Base-by-base conservation (phyloP, 2,888 invertebrate genomes). In the Nymphalis urticae region DNA sequence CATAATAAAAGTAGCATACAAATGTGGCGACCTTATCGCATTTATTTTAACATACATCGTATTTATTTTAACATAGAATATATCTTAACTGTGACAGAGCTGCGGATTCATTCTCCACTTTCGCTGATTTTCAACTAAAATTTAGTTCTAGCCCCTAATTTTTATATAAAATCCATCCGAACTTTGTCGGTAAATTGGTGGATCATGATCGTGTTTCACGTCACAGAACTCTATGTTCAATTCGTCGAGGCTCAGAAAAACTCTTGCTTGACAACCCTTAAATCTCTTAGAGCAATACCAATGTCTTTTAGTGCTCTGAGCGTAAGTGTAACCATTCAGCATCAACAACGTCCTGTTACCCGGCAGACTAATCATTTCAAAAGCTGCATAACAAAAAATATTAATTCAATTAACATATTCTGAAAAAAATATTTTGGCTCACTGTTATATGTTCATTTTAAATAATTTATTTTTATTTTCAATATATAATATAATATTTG, bases 251-350 rank as follows among this genome's bases (percentile, higher is more conserved):
- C 76, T 80, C 1, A 87, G 71, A 64, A 78, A 80, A 4, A 87
- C 76, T 42, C 75, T 81, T 2, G 86, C 87, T 68, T 81, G 84
- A 70, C 87, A 88, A 0, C 85, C 86, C 63, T 82, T 84, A 0
- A 73, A 47, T 67, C 80, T 85, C 68, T 85, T 84, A 0, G 87
- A 87, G 62, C 88, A 87, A 71, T 88, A 88, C 79, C 78, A 87
- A 48, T 84, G 81, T 0, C 80, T 72, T 1, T 75, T 76, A 0
- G 77, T 73, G 0, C 78, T 82, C 32, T 81, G 77, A 0, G 87
- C 81, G 66, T 84, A 88, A 0, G 87, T 86, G 62, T 79, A 87
- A 0, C 77, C 76, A n/a, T 80, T 76, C 0, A 78, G 79, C 86
- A 86, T 86, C 9, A 87, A 72, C 19, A 87, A 63, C 17, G 79